Conservation (phyloP, 2,888 invertebrate species). For the Sesamia inferens region DNA sequence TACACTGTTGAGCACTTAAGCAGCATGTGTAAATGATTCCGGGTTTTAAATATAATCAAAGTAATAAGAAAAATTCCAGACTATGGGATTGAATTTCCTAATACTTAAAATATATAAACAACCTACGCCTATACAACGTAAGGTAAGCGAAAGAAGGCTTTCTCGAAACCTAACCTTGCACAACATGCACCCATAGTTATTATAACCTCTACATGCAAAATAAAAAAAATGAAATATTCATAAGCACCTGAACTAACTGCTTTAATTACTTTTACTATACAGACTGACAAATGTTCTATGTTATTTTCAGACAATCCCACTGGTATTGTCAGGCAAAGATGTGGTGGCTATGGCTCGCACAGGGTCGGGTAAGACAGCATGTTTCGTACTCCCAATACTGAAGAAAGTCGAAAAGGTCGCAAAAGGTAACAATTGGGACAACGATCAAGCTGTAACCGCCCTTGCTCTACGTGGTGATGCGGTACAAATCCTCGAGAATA, state of each 20-base stretch:
- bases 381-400: conserved; percentile 98
- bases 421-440: too few species aligned
- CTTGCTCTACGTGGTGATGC: too few species aligned
- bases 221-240: not conserved
- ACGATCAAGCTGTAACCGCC: too few species aligned
- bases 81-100: conserved; percentile 95
- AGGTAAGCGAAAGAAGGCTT: conserved; percentile 90
- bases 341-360: conserved; percentile 99
- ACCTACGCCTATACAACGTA: conserved; percentile 99
- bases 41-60: too few species aligned
- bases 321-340: conserved; percentile 97
- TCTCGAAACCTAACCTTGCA: conserved; percentile 58
- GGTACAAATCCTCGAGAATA: too few species aligned
- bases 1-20: too few species aligned
- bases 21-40: too few species aligned
- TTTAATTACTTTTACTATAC: not conserved
- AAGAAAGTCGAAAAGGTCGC: conserved; percentile 92
- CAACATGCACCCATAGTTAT: not conserved
- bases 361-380: conserved; percentile 99
- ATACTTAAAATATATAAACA: conserved; percentile 98
- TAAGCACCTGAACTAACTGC: accelerated
- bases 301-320: conserved; percentile 92
- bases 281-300: not conserved
- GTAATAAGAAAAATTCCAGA: conserved; percentile 93
- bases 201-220: accelerated